Evolutionary conservation across 2,888 invertebrate species (phyloP).

Genomic region (Achlya flavicornis): DNA sequence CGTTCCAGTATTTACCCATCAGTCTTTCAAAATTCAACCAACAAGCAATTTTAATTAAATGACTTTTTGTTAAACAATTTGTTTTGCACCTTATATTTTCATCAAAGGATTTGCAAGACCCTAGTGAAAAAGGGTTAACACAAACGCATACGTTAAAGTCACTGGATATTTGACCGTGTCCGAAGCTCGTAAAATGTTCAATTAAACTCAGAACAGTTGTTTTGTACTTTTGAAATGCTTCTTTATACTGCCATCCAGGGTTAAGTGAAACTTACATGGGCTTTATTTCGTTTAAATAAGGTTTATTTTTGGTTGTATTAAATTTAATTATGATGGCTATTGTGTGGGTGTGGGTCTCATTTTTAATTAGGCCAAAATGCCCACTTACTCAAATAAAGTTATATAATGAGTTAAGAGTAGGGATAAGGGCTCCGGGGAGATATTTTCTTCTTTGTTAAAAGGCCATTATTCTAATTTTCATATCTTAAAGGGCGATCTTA

Average conservation of each 20-base stretch:
- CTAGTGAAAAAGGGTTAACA: background rate
- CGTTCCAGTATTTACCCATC: too few relatives aligned
- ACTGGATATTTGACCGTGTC: background rate
- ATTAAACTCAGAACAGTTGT: slow-evolving; percentile 5
- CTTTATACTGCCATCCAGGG: background rate
- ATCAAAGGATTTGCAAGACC: background rate
- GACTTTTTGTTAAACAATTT: background rate
- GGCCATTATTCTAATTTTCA: slow-evolving; percentile 5
- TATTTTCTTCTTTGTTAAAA: slow-evolving; percentile 3
- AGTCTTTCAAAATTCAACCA: too few relatives aligned
- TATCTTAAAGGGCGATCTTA: background rate
- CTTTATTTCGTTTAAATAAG: slow-evolving; percentile 1
- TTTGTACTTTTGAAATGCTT: slow-evolving; percentile 2
- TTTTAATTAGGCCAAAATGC: slow-evolving; percentile 12
- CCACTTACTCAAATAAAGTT: slow-evolving; percentile 11
- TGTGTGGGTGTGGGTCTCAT: slow-evolving; percentile 4
- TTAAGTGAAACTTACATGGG: background rate
- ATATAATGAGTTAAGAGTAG: background rate
- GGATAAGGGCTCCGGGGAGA: background rate
- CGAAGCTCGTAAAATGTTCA: slow-evolving; percentile 2
- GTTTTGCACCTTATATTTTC: background rate
- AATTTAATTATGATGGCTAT: background rate
- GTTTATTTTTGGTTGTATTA: background rate
- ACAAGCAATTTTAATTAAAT: background rate
- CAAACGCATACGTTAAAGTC: background rate